Percentiles rank a stretch among this genome's conserved stretches.
Evolutionary conservation across 2,113 vertebrate genomes (phyloP).

Genomic region (Cynopterus brachyotis): DNA sequence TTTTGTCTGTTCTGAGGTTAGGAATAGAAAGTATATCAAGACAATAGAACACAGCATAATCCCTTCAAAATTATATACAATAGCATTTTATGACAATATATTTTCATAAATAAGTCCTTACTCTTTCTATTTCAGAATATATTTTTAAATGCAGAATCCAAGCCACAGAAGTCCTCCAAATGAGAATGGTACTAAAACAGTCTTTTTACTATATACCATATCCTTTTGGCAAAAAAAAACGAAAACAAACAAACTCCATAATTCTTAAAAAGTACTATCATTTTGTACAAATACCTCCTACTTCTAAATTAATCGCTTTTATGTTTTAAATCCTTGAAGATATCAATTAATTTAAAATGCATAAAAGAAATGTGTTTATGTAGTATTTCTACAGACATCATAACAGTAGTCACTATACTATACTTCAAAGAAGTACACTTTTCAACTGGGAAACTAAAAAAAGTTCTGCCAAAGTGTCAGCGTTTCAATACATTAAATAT

Average conservation of each 20-base stretch:
- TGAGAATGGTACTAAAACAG: background rate
- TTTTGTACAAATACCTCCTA: background rate
- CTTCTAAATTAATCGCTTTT: slow-evolving; percentile 30
- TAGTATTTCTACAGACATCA: background rate
- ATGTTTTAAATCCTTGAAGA: slow-evolving; percentile 22
- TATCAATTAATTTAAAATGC: background rate
- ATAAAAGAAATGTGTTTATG: background rate
- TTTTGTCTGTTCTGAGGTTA: slow-evolving; percentile 64
- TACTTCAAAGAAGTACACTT: slow-evolving; percentile 7
- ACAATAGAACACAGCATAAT: slow-evolving; percentile 19
- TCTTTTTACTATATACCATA: background rate
- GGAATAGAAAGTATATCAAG: slow-evolving; percentile 42
- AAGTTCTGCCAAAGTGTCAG: background rate
- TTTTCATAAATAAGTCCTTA: slow-evolving; percentile 1
- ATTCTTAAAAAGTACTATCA: slow-evolving; percentile 32
- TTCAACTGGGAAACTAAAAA: slow-evolving; percentile 3
- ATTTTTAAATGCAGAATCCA: background rate
- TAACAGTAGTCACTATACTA: background rate
- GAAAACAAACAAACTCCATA: background rate
- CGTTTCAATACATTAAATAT: background rate
- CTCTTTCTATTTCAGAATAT: background rate
- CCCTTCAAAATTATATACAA: background rate
- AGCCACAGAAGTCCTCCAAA: background rate
- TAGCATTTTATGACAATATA: background rate
- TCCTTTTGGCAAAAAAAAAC: slow-evolving; percentile 22